Conservation (phyloP, 2,888 invertebrate genomes). For the Glomeris marginata region DNA sequence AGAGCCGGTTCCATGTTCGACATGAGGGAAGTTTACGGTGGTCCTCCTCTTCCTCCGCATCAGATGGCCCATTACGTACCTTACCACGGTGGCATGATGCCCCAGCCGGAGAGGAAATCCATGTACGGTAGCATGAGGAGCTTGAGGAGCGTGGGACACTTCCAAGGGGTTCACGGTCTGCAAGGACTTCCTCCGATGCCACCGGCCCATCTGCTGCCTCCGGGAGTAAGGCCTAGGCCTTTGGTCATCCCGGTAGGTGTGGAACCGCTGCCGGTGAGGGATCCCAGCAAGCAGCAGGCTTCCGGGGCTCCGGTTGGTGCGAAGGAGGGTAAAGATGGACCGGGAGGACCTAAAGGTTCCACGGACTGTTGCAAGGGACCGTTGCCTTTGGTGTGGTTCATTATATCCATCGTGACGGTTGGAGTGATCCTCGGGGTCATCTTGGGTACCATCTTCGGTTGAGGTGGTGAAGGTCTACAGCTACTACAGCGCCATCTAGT, state of each 20-base stretch:
- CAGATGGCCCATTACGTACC: not conserved
- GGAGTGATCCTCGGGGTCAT: constrained; percentile 16
- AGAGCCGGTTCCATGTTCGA: constrained; percentile 15
- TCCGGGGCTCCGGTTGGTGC: not conserved
- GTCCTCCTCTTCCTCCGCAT: not conserved
- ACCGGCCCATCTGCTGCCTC: constrained; percentile 17
- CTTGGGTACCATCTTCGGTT: constrained; percentile 14
- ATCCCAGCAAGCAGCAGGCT: constrained; percentile 17
- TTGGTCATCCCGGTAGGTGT: constrained; percentile 19
- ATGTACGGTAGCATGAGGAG: constrained; percentile 14
- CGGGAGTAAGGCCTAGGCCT: constrained; percentile 19
- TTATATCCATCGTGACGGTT: constrained; percentile 14
- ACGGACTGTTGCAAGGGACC: constrained; percentile 14
- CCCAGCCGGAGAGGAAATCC: constrained; percentile 10
- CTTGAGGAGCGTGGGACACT: not conserved
- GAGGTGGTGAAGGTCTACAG: too few relatives aligned
- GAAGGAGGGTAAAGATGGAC: not conserved
- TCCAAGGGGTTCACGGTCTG: constrained; percentile 2
- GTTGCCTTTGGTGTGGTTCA: constrained; percentile 16
- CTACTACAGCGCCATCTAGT: not conserved
- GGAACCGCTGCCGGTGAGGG: constrained; percentile 19
- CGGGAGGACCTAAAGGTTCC: not conserved
- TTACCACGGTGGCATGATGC: constrained; percentile 2
- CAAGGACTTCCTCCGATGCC: constrained; percentile 15
- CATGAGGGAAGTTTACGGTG: constrained; percentile 4